Evolutionary conservation across 1,140 invertebrate genomes (phyloP).

Genomic region (Philopotamus ludificatus): DNA sequence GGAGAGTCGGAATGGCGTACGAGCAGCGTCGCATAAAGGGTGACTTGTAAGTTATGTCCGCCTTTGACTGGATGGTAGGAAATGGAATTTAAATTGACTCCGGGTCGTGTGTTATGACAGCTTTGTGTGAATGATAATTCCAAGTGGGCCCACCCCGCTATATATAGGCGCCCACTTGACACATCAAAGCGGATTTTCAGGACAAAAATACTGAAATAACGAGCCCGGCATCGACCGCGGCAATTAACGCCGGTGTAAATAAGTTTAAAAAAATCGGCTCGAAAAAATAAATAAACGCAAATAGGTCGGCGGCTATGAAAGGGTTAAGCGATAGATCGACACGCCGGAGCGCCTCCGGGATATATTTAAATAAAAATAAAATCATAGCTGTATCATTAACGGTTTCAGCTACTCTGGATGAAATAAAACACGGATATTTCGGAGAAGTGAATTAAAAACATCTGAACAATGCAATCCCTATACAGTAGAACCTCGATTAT

Average conservation of each 20-base stretch:
- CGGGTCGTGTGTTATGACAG: conserved; percentile 29
- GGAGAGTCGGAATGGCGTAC: not conserved
- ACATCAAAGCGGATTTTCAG: not conserved
- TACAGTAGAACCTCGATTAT: too few relatives aligned
- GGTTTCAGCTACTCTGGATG: too few relatives aligned
- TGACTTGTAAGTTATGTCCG: not conserved
- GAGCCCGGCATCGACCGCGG: not conserved
- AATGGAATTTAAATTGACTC: conserved; percentile 28
- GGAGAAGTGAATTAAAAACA: too few relatives aligned
- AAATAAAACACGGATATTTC: too few relatives aligned
- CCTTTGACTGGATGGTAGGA: not conserved
- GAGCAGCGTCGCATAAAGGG: not conserved
- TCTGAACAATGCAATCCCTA: too few relatives aligned
- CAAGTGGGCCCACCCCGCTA: conserved; percentile 6
- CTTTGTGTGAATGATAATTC: conserved; percentile 30
- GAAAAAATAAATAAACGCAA: too few relatives aligned
- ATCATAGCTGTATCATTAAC: too few relatives aligned
- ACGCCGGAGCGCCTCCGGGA: too few relatives aligned
- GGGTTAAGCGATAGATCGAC: not conserved
- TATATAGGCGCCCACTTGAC: not conserved
- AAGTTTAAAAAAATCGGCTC: too few relatives aligned
- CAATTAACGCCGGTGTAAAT: not conserved
- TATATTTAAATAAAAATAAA: too few relatives aligned
- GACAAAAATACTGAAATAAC: not conserved
- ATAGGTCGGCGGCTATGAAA: too few relatives aligned